phyloP scores from a whole-genome alignment of 2,113 vertebrate genomes.

The Symphodus melops region DNA sequence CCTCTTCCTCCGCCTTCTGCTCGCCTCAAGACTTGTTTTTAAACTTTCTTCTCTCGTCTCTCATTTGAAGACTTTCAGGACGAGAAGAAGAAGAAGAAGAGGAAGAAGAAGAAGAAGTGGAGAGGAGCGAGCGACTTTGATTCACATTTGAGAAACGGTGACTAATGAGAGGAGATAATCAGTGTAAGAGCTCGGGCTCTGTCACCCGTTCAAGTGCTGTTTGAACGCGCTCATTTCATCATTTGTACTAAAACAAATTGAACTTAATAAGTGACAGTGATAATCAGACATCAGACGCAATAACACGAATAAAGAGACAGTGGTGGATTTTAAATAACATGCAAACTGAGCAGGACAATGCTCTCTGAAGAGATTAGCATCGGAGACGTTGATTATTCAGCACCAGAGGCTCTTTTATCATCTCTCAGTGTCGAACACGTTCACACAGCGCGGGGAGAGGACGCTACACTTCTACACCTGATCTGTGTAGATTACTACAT shows the following conservation, averaged over 20 bases:
- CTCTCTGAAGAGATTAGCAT: constrained; percentile 37
- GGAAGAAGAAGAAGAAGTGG: constrained; percentile 9
- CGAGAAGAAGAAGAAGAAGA: constrained; percentile 9
- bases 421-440: neutral
- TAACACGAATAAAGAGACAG: constrained; percentile 13
- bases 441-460: neutral
- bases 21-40: constrained; percentile 75
- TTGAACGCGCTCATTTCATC: constrained; percentile 64
- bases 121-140: constrained; percentile 51
- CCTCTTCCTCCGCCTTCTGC: constrained; percentile 28
- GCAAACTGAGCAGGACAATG: constrained; percentile 5
- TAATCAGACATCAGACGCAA: constrained; percentile 61
- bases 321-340: too few relatives aligned
- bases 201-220: constrained; percentile 54
- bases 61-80: constrained; percentile 65
- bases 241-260: constrained; percentile 68
- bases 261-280: constrained; percentile 67
- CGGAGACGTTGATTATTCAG: constrained; percentile 14
- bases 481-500: too few relatives aligned
- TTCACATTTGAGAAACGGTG: constrained; percentile 58
- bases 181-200: constrained; percentile 55
- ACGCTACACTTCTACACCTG: neutral
- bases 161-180: constrained; percentile 69
- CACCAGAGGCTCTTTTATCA: neutral
- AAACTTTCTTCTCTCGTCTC: constrained; percentile 76